These are phyloP conservation scores for Periplaneta americana DNA, from an alignment of 1,140 invertebrate species.

Conservation along the genomic window DNA sequence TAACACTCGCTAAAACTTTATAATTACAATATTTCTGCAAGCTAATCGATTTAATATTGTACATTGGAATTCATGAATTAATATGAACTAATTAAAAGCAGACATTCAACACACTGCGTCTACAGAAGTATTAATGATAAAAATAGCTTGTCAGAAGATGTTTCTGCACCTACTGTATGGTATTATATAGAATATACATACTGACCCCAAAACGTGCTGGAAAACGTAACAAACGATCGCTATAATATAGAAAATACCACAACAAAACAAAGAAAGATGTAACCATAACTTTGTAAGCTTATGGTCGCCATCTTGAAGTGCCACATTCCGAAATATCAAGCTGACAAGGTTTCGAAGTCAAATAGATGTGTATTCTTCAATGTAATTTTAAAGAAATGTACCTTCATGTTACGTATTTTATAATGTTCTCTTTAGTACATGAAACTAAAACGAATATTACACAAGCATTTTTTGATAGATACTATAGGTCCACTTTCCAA, in stretches of 20 bases:
- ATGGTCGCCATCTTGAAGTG: slow-evolving; percentile 55
- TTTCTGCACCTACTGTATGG: neutral
- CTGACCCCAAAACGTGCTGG: neutral
- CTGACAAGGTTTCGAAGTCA: slow-evolving; percentile 6
- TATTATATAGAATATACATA: neutral
- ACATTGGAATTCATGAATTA: neutral
- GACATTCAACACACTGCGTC: neutral
- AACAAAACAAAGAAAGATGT: slow-evolving; percentile 16
- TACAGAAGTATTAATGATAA: neutral
- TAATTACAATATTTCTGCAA: neutral
- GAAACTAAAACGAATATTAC: neutral
- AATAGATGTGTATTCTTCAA: neutral
- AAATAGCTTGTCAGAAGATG: neutral
- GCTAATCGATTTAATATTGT: neutral
- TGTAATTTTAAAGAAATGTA: neutral
- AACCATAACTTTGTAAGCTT: slow-evolving; percentile 49
- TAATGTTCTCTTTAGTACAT: neutral
- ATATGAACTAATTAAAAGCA: neutral
- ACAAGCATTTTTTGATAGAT: neutral
- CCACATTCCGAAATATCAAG: slow-evolving; percentile 44
- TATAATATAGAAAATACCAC: neutral
- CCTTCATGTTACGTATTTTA: neutral
- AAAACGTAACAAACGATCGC: neutral
- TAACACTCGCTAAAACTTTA: neutral
- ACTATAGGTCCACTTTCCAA: neutral